Percentiles rank a stretch among this genome's conserved stretches.
Evolutionary conservation across 2,888 invertebrate genomes (phyloP).

Genomic region (Diarsia rubi): DNA sequence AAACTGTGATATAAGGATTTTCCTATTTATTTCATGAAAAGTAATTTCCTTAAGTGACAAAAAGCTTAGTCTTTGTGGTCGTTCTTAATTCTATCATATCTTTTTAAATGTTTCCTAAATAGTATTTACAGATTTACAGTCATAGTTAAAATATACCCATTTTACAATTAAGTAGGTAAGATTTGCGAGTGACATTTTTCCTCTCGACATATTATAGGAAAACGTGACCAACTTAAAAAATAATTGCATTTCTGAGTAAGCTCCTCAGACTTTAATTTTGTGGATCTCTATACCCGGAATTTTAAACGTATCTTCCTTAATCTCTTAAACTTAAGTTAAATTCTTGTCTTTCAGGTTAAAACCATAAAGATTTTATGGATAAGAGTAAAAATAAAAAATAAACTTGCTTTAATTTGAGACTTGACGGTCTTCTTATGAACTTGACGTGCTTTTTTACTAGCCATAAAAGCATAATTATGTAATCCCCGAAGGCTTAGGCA

Average conservation of each 20-base stretch:
- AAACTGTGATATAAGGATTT: not conserved
- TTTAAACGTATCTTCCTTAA: constrained; percentile 28
- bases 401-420: not conserved
- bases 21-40: not conserved
- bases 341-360: constrained; percentile 13
- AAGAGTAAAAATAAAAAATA: not conserved
- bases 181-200: not conserved
- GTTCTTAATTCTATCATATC: not conserved
- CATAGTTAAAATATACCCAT: not conserved
- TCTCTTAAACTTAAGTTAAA: constrained; percentile 29
- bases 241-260: constrained; percentile 45
- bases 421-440: not conserved
- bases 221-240: constrained; percentile 22
- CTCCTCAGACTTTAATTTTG: constrained; percentile 38
- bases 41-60: not conserved
- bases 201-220: not conserved
- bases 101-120: constrained; percentile 10
- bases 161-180: constrained; percentile 3
- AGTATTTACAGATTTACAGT: not conserved
- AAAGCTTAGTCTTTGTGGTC: not conserved
- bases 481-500: too few relatives aligned
- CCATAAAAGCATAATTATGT: not conserved
- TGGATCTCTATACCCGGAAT: constrained; percentile 33
- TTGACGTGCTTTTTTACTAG: not conserved
- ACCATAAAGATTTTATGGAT: constrained; percentile 18